Evolutionary conservation across 2,113 vertebrate species (phyloP), one percentile per base, ranked within the genome.

Genomic region (Perca fluviatilis): DNA sequence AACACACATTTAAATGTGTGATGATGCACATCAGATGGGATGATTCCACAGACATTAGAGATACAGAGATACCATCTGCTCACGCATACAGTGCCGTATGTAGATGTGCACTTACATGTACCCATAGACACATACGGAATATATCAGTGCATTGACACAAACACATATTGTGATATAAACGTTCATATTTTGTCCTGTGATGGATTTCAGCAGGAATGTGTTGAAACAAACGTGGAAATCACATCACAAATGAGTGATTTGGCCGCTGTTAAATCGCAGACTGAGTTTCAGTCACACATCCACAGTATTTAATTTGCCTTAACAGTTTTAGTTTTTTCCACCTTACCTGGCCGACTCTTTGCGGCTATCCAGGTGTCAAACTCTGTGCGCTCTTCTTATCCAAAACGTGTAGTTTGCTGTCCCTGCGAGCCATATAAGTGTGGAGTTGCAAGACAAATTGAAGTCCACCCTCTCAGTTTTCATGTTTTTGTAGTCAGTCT

Each of bases 401-500:
- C 71, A 61, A 23, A 69, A 4, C 56, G 0, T 60, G 3, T 21
- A 40, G 54, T 23, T 23, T 23, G 8, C 23, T 23, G 3, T 58
- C 72, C 30, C 7, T 33, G 33, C 0, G 3, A 61, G 6, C 13
- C 53, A 36, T 30, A 4, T 0, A 63, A 36, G 3, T 25, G 27
- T 7, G 14, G 15, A 54, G 53, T 2, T 43, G 11, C 1, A 1
- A 13, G 49, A 25, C 6, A 51, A 51, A 33, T 6, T 65, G 57
- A 69, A 4, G 40, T 80, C 40, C 63, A 6, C 6, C 4, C 11
- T 15, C 43, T 47, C 47, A 0, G 30, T 19, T 47, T 30, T 83
- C 81, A 89, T 84, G 40, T 75, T 83, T 50, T 47, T 14, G 11
- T 43, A 13, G n/a, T 27, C 33, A 1, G 9, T 30, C 54, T 47